Percentiles rank a stretch among this genome's conserved stretches.
Conservation (phyloP, 2,797 vertebrate species). For the Okamejei kenojei region DNA sequence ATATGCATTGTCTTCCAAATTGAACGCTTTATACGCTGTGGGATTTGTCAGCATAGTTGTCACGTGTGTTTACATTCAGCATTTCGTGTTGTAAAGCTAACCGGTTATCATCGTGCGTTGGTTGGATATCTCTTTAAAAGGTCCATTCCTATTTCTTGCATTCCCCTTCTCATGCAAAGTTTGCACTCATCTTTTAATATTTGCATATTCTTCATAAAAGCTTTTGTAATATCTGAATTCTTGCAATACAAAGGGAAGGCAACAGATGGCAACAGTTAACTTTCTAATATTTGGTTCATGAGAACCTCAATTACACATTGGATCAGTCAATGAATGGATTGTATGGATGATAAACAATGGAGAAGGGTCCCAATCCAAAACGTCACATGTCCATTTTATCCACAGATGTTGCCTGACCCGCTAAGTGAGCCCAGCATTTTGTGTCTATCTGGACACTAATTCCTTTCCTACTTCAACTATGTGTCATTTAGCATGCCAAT, state of each 20-base stretch:
- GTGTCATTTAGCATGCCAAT: neutral
- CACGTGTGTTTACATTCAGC: conserved; percentile 33
- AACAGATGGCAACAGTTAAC: neutral
- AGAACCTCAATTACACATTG: neutral
- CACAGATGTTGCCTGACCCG: too few relatives aligned
- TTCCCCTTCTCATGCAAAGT: neutral
- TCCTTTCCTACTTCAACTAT: neutral
- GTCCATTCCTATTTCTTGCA: neutral
- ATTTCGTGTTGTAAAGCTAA: neutral
- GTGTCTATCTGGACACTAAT: neutral
- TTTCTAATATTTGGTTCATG: neutral
- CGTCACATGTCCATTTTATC: too few relatives aligned
- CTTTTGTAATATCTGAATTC: neutral
- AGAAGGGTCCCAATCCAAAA: too few relatives aligned
- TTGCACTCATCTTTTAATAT: neutral
- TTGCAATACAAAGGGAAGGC: neutral
- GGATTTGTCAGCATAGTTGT: neutral
- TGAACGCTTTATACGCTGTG: neutral
- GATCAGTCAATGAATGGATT: neutral
- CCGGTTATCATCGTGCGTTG: neutral
- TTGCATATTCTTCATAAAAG: neutral
- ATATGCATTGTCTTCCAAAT: neutral
- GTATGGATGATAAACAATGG: neutral
- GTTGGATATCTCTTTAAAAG: too few relatives aligned
- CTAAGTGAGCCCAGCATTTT: too few relatives aligned